phyloP scores from a whole-genome alignment of 2,797 vertebrate species.

The Phalloptychus januarius region DNA sequence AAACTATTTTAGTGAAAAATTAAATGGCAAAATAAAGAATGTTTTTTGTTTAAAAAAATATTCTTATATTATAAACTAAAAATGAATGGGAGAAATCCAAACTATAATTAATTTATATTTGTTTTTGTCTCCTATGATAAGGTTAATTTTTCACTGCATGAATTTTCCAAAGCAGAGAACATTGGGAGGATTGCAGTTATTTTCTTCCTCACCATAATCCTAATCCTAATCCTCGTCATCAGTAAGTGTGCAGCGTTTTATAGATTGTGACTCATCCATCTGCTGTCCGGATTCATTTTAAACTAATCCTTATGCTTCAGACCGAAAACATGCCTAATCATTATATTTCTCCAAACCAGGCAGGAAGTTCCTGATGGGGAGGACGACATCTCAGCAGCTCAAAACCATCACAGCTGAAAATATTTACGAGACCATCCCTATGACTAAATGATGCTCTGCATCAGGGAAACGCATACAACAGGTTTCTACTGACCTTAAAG shows the following conservation, averaged over 20 bases:
- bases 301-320: slow-evolving; percentile 6
- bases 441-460: slow-evolving; percentile 8
- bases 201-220: slow-evolving; percentile 37
- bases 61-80: background rate
- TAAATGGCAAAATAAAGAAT: background rate
- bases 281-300: slow-evolving; percentile 30
- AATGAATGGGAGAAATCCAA: slow-evolving; percentile 9
- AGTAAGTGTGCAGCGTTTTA: slow-evolving; percentile 54
- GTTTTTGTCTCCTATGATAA: slow-evolving; percentile 10
- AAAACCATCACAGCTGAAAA: slow-evolving; percentile 34
- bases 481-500: background rate
- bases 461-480: background rate
- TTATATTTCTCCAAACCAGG: slow-evolving; percentile 49
- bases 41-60: background rate
- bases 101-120: slow-evolving; percentile 1
- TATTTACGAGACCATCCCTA: slow-evolving; percentile 46
- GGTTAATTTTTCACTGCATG: slow-evolving; percentile 47
- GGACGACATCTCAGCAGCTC: background rate
- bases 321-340: slow-evolving; percentile 2
- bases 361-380: background rate
- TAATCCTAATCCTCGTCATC: slow-evolving; percentile 57
- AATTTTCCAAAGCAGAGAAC: slow-evolving; percentile 29
- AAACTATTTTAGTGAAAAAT: background rate
- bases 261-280: slow-evolving; percentile 30
- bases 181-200: slow-evolving; percentile 50